Evolutionary conservation across 2,113 vertebrate genomes (phyloP), one percentile per base, ranked within the genome.

Genomic region (Lepus americanus): DNA sequence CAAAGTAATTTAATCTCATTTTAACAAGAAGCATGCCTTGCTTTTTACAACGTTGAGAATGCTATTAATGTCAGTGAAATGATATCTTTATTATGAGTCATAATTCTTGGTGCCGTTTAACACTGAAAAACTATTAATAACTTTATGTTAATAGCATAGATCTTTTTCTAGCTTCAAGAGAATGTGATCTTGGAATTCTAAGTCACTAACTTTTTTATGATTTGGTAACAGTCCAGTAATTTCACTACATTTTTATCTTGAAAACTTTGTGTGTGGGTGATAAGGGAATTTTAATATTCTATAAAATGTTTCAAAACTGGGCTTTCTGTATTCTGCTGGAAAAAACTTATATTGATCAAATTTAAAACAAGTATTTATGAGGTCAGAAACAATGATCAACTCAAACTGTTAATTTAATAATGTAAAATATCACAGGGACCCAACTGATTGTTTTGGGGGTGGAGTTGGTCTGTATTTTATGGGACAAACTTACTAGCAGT

Each of bases 91-190:
- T 92, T 67, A 63, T 63, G 33, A 90, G 33, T 89, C 91, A 91
- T 87, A 86, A 87, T 89, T 96, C 66, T 83, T 77, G 61, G 36
- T 83, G 86, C 55, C 2, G 0, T 93, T 94, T 88, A 92, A 82
- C 59, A 76, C 74, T 25, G 39, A 73, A 81, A 84, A 76, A 66
- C 79, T 92, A 92, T 96, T 90, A 94, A 80, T 93, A 97, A 83
- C 23, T 59, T 92, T 27, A 82, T 59, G 63, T 76, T 95, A 85
- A 94, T 70, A 94, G 59, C n/a, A 89, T 23, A 81, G 51, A 12
- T 94, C 86, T 93, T 23, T 77, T 84, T 86, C 39, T 90, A 81
- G 33, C 69, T 92, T 87, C 61, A 77, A 80, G 85, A 73, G 27
- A 63, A 81, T 31, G 14, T 63, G 29, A 90, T 63, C 67, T 73